Base-by-base conservation (phyloP, 2,797 vertebrate genomes). In the Hoplostethus atlanticus region DNA sequence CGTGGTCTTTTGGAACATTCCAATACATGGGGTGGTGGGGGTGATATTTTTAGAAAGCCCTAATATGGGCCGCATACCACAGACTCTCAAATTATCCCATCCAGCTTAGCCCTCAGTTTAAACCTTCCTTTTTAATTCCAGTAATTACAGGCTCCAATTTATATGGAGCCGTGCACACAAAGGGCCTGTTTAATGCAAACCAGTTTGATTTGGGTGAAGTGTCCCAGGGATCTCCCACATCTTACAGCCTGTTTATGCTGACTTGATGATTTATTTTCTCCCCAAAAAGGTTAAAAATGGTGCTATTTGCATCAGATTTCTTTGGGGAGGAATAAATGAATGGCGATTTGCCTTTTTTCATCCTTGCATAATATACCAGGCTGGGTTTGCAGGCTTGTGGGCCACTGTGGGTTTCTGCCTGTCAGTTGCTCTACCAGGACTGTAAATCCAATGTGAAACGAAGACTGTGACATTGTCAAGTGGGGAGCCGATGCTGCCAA, bases 21-120 rank as follows among this genome's bases (percentile, higher is more conserved):
- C 94, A 90, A 93, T 94, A 94, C 87, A 86, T 92, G 90, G 93
- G 94, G 90, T 90, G 82, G 94, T 94, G 92, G 93, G 93, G 93
- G 81, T 84, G 92, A 88, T 96, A 96, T 96, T 95, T 96, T 96
- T 95, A 96, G 95, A 94, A 95, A 95, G 91, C 89, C 94, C 94
- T 95, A 96, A 95, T 95, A 96, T 95, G 95, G 93, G 90, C 93
- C 91, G 86, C 94, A 96, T 95, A 96, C 95, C 95, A 95, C 95
- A 95, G 94, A 95, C 94, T 95, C 95, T 96, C 94, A 96, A 96
- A 96, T 96, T 95, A 96, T 96, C 95, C 95, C 91, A 95, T 96
- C 93, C 91, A 95, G 93, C 85, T 93, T 94, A 95, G 95, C 93
- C 93, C 94, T 95, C 92, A 94, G 94, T 95, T 95, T 95, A 95